Conservation (phyloP, 2,888 invertebrate genomes). For the Reticulitermes lucifugus region DNA sequence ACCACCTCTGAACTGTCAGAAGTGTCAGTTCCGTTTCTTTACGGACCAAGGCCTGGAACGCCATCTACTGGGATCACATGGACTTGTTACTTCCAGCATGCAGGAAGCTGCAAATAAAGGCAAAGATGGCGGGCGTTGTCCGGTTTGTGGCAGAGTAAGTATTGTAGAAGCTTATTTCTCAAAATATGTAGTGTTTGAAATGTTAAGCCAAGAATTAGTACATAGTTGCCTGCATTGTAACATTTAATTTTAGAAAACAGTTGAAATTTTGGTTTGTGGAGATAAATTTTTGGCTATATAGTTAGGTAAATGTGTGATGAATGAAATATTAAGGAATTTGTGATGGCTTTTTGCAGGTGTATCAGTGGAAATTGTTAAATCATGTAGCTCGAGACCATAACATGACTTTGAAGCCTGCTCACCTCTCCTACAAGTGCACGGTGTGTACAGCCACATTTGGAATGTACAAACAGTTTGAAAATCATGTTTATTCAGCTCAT, state of each 20-base stretch:
- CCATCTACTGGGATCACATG: constrained; percentile 94
- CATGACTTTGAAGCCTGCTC: constrained; percentile 91
- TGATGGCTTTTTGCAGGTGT: constrained; percentile 72
- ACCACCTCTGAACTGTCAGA: constrained; percentile 95
- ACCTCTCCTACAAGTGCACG: constrained; percentile 94
- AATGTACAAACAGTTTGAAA: constrained; percentile 95
- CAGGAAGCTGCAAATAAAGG: constrained; percentile 95
- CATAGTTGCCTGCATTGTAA: no score
- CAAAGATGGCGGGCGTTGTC: constrained; percentile 94
- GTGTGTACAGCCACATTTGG: constrained; percentile 95
- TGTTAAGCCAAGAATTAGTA: no score
- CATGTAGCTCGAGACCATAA: constrained; percentile 94
- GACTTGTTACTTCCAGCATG: constrained; percentile 95
- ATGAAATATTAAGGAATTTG: no score
- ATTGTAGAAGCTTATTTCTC: not conserved
- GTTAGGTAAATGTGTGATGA: not conserved
- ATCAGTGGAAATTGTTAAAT: constrained; percentile 92
- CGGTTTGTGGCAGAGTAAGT: constrained; percentile 91
- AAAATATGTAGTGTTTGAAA: no score
- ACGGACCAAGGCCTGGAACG: constrained; percentile 94
- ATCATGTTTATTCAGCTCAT: constrained; percentile 93
- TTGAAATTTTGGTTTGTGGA: no score
- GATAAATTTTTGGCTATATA: no score
- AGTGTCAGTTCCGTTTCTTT: constrained; percentile 96
- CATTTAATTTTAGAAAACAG: no score